Evolutionary conservation across 2,113 vertebrate species (phyloP), one percentile per base, ranked within the genome.

Genomic region (Pogona vitticeps): DNA sequence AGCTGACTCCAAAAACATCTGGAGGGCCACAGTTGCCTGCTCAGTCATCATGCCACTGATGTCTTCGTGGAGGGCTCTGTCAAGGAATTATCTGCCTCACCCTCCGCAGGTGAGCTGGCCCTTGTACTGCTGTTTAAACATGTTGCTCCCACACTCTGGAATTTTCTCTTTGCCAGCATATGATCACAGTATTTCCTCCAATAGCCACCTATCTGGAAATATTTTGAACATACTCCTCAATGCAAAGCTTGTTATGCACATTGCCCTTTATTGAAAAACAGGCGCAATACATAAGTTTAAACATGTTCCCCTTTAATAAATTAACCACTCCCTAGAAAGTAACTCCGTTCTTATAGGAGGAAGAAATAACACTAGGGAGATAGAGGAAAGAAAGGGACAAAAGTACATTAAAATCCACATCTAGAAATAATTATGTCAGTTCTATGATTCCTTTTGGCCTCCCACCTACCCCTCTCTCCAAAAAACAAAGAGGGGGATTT

Each of bases 241-340:
- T 31, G 71, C 71, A 31, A 71, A 79, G 42, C 67, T 3, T 28
- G 42, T 76, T 81, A 38, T 71, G 56, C 79, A 76, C 79, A 40
- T 52, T 65, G 61, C 58, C 71, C 71, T 87, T 87, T 87, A 76
- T 82, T 82, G 59, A 87, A 87, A 67, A 87, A 82, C n/a, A 76
- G 40, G 76, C 71, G 67, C 40, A 17, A 40, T 76, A 84, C 83
- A 84, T n/a, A 67, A 81, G 52, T 36, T 81, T 86, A 73, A 81
- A 75, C n/a, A 36, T 38, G 67, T 26, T 40, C 78, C 52, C 58
- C 40, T 46, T 86, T 73, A 81, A 40, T 81, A 67, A 73, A 82
- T 76, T 87, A 67, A 76, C n/a, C 59, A 3, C 71, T 76, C 71
- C n/a, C 59, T 67, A 82, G 70, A 67, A 52, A 67, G 70, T 67